Evolutionary conservation across 1,140 invertebrate genomes (phyloP).

Genomic region (Procambarus virginalis): DNA sequence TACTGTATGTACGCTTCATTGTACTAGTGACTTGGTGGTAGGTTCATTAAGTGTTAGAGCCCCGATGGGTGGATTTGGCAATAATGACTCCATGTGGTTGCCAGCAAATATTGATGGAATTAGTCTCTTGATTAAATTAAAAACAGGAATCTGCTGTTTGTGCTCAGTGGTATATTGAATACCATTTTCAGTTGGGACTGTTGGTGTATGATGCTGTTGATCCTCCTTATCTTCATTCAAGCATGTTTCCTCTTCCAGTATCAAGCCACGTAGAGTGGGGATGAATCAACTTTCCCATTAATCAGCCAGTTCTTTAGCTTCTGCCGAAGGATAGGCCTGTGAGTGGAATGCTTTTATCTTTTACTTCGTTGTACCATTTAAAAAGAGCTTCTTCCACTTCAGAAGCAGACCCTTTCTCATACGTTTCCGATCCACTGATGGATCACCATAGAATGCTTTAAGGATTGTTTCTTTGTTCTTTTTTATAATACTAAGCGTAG

Average conservation of each 20-base stretch:
- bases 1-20: slow-evolving; percentile 14
- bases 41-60: too few relatives aligned
- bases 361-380: slow-evolving; percentile 41
- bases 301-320: slow-evolving; percentile 39
- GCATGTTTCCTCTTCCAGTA: slow-evolving; percentile 47
- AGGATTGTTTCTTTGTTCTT: slow-evolving; percentile 43
- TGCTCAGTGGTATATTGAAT: slow-evolving; percentile 24
- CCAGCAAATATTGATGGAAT: too few relatives aligned
- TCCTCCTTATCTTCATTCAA: slow-evolving; percentile 7
- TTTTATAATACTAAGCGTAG: slow-evolving; percentile 32
- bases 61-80: not conserved
- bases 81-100: slow-evolving; percentile 22
- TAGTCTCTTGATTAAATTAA: slow-evolving; percentile 16
- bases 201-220: slow-evolving; percentile 1
- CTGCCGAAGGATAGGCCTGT: slow-evolving; percentile 2
- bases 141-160: slow-evolving; percentile 34
- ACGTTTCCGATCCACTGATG: slow-evolving; percentile 39
- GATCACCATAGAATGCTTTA: slow-evolving; percentile 40
- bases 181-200: slow-evolving; percentile 8
- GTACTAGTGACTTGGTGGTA: not conserved
- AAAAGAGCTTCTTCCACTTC: slow-evolving; percentile 44
- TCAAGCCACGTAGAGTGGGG: slow-evolving; percentile 33
- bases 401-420: slow-evolving; percentile 41
- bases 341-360: slow-evolving; percentile 18
- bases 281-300: slow-evolving; percentile 44